phyloP scores from a whole-genome alignment of 2,797 vertebrate species.

The Enteromius treurensis region DNA sequence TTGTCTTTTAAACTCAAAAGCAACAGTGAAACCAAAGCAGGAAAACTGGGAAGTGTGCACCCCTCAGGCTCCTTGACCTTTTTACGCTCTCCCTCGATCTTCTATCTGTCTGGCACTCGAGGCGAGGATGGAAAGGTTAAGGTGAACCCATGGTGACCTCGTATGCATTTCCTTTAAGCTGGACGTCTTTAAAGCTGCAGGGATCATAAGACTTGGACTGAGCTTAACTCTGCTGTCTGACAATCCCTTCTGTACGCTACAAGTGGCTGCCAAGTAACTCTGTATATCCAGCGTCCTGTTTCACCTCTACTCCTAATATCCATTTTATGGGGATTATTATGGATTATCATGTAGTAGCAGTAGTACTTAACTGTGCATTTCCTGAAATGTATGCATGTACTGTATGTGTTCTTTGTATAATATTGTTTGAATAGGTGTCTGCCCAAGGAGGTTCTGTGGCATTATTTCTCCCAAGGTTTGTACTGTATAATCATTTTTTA shows the following conservation, averaged over 20 bases:
- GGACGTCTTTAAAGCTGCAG: slow-evolving; percentile 21
- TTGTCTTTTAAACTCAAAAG: slow-evolving; percentile 7
- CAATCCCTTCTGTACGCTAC: background rate
- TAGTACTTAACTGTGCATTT: background rate
- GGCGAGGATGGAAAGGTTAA: slow-evolving; percentile 36
- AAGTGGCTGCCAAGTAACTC: background rate
- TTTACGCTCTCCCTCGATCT: slow-evolving; percentile 3
- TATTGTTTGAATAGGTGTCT: background rate
- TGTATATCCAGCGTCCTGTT: background rate
- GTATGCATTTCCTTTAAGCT: slow-evolving; percentile 6
- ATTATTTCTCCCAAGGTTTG: background rate
- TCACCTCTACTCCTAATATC: slow-evolving; percentile 10
- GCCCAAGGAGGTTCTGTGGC: background rate
- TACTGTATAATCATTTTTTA: rapidly evolving
- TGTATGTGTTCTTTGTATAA: background rate
- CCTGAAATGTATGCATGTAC: background rate
- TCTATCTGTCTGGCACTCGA: slow-evolving; percentile 29
- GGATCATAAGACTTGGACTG: slow-evolving; percentile 19
- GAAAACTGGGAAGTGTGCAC: background rate
- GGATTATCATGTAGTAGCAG: background rate
- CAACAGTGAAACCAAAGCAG: background rate
- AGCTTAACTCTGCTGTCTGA: background rate
- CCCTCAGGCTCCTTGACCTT: slow-evolving; percentile 33
- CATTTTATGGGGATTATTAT: background rate
- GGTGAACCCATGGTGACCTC: slow-evolving; percentile 31